Percentiles rank a stretch among this genome's conserved stretches.
These are phyloP conservation scores for Helobdella robusta DNA, from an alignment of 2,888 invertebrate genomes.

Conservation along the genomic window DNA sequence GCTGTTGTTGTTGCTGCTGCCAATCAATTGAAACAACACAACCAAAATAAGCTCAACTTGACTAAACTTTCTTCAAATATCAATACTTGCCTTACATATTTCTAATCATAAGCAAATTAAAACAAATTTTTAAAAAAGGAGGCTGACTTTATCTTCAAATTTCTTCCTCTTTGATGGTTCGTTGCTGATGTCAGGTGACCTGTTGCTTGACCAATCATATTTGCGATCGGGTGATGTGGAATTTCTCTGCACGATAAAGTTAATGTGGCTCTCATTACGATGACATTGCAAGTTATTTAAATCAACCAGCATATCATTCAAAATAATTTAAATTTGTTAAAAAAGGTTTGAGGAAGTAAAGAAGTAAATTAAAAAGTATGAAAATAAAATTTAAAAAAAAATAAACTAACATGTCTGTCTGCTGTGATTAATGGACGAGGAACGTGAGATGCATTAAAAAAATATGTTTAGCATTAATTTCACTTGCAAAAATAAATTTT, in stretches of 20 bases:
- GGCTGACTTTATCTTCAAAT: conserved; percentile 29
- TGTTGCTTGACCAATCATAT: conserved; percentile 32
- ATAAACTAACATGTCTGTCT: conserved; percentile 4
- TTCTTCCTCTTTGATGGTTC: conserved; percentile 29
- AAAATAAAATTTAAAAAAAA: neutral
- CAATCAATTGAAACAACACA: no score
- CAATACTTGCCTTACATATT: no score
- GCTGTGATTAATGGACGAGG: neutral
- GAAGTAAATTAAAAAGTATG: neutral
- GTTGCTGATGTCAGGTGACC: conserved; percentile 33
- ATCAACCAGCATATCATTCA: neutral
- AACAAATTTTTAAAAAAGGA: no score
- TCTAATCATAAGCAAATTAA: no score
- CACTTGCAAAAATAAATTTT: conserved; percentile 12
- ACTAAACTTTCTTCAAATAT: no score
- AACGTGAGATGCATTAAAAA: neutral
- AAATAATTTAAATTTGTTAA: neutral
- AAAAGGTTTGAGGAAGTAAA: neutral
- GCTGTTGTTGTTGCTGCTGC: no score
- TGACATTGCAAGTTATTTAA: neutral
- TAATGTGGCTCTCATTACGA: neutral
- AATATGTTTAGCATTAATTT: neutral
- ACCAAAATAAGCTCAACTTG: no score
- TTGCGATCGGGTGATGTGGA: conserved; percentile 35
- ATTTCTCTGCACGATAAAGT: conserved; percentile 31